Evolutionary conservation across 2,797 vertebrate genomes (phyloP).

Genomic region (Glyptemys insculpta): DNA sequence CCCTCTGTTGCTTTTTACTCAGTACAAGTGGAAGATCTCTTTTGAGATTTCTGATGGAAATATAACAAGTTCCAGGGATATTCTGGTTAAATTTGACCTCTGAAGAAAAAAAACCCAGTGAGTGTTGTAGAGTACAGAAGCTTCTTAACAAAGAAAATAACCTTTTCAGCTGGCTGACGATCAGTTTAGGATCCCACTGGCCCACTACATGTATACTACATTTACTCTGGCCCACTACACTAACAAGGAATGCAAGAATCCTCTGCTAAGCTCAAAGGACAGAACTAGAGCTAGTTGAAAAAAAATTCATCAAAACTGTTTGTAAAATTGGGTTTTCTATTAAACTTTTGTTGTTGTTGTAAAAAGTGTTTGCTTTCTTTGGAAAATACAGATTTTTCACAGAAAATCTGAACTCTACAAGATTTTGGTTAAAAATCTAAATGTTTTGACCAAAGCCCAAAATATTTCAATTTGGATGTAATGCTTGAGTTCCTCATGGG

Average conservation of each 20-base stretch:
- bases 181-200: slow-evolving; percentile 36
- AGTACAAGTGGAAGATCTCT: slow-evolving; percentile 57
- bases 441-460: not conserved
- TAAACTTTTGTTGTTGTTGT: not conserved
- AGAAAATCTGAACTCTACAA: not conserved
- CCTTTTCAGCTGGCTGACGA: slow-evolving; percentile 6
- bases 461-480: not conserved
- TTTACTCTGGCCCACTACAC: not conserved
- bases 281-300: slow-evolving; percentile 45
- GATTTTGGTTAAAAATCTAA: not conserved
- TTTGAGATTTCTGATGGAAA: slow-evolving; percentile 63
- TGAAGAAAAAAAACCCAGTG: not conserved
- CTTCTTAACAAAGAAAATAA: slow-evolving; percentile 27
- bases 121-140: not conserved
- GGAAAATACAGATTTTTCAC: not conserved
- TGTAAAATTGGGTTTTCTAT: slow-evolving; percentile 1
- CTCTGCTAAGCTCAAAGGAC: slow-evolving; percentile 45
- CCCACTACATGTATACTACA: not conserved
- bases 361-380: slow-evolving; percentile 48
- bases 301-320: not conserved
- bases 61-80: slow-evolving; percentile 52
- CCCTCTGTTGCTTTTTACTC: too few species aligned
- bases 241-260: slow-evolving; percentile 11
- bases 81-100: slow-evolving; percentile 26
- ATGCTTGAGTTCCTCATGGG: not conserved